Percentiles rank a stretch among this genome's conserved stretches.
These are phyloP conservation scores for Phaonia tiefii DNA, from an alignment of 2,888 invertebrate species.

Conservation along the genomic window DNA sequence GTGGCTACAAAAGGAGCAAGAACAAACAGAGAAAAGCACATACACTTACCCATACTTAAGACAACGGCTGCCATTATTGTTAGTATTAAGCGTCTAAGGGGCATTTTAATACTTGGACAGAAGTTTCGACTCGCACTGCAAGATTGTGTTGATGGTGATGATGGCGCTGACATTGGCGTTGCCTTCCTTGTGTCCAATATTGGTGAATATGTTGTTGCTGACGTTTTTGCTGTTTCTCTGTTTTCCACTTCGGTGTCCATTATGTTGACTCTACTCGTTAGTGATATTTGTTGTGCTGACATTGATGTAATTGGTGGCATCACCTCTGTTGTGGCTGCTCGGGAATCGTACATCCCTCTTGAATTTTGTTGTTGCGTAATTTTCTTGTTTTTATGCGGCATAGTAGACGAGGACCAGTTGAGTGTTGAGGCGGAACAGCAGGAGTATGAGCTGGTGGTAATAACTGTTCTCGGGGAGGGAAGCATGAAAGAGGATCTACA, in stretches of 20 bases:
- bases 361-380: conserved; percentile 58
- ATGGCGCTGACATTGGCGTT: not conserved
- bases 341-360: conserved; percentile 46
- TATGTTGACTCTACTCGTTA: conserved; percentile 45
- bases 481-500: conserved; percentile 29
- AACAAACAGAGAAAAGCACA: not conserved
- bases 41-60: conserved; percentile 62
- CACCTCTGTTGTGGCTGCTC: conserved; percentile 47
- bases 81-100: conserved; percentile 64
- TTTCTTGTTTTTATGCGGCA: conserved; percentile 51
- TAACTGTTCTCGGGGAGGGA: conserved; percentile 18
- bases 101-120: conserved; percentile 56
- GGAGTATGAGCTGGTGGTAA: not conserved
- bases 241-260: conserved; percentile 54
- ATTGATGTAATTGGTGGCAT: conserved; percentile 58
- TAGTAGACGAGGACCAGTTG: conserved; percentile 35
- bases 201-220: conserved; percentile 30
- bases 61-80: conserved; percentile 63
- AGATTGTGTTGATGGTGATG: conserved; percentile 14
- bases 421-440: conserved; percentile 29
- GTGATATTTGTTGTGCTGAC: conserved; percentile 49
- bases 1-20: not conserved
- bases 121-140: conserved; percentile 36
- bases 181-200: not conserved
- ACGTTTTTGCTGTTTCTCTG: conserved; percentile 13